A percentile compares a stretch with the other conserved stretches of the same genome.
Evolutionary conservation across 2,797 vertebrate genomes (phyloP).

Genomic region (Petrocephalus schoutedeni): DNA sequence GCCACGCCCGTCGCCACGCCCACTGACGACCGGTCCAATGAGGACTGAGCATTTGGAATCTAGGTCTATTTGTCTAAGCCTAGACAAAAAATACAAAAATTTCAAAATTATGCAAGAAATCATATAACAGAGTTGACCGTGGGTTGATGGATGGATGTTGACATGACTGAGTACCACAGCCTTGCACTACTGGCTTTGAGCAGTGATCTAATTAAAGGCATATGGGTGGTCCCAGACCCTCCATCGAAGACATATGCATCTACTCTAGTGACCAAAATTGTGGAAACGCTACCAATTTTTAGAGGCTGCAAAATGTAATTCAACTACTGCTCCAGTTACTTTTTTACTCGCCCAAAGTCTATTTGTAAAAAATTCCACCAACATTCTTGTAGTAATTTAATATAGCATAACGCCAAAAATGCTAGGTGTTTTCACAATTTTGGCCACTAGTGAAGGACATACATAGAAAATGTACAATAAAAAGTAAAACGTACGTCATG

Average conservation of each 20-base stretch:
- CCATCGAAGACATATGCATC: not conserved
- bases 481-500: not conserved
- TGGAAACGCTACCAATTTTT: no score
- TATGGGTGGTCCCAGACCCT: not conserved
- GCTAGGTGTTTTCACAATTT: no score
- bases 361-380: no score
- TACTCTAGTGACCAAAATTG: not conserved
- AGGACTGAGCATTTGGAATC: not conserved
- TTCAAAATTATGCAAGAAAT: not conserved
- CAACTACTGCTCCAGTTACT: no score
- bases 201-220: not conserved
- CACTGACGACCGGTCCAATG: not conserved
- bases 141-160: not conserved
- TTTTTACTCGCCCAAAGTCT: no score
- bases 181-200: not conserved
- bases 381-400: no score
- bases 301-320: no score
- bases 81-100: not conserved
- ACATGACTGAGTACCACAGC: not conserved
- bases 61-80: not conserved
- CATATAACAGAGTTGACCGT: not conserved
- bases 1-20: no score
- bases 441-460: not conserved
- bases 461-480: not conserved
- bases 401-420: no score